These are phyloP conservation scores for Tinea trinotella DNA, from an alignment of 2,888 invertebrate species.

Conservation along the genomic window DNA sequence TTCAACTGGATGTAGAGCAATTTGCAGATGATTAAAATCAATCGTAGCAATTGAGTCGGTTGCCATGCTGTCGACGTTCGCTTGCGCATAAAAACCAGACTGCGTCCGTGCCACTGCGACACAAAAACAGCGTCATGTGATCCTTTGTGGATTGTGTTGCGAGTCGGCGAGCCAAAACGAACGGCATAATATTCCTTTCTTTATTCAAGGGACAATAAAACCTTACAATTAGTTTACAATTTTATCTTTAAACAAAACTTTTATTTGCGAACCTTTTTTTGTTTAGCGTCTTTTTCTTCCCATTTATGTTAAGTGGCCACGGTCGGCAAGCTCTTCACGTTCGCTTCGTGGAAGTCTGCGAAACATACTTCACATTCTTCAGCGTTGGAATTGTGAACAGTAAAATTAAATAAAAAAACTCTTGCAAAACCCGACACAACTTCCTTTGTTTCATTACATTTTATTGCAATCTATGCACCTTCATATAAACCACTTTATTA, in stretches of 20 bases:
- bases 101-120: constrained; percentile 16
- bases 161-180: constrained; percentile 8
- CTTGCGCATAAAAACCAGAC: constrained; percentile 14
- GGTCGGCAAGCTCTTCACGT: neutral
- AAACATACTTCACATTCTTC: constrained; percentile 3
- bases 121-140: constrained; percentile 20
- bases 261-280: neutral
- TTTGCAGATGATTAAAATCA: constrained; percentile 11
- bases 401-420: neutral
- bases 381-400: neutral
- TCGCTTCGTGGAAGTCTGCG: constrained; percentile 1
- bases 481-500: neutral
- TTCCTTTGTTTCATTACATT: neutral
- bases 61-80: constrained; percentile 13
- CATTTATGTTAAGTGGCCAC: neutral
- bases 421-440: neutral
- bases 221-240: neutral
- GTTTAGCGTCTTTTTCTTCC: constrained; percentile 5
- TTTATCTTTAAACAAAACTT: neutral
- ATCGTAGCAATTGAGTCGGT: constrained; percentile 12
- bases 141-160: constrained; percentile 16
- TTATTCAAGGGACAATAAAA: constrained; percentile 11
- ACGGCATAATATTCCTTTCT: constrained; percentile 14
- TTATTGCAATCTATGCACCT: neutral
- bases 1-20: neutral